A percentile compares a stretch with the other conserved stretches of the same genome.
These are phyloP conservation scores for Heteropelma amictum DNA, from an alignment of 2,888 invertebrate species.

Conservation along the genomic window DNA sequence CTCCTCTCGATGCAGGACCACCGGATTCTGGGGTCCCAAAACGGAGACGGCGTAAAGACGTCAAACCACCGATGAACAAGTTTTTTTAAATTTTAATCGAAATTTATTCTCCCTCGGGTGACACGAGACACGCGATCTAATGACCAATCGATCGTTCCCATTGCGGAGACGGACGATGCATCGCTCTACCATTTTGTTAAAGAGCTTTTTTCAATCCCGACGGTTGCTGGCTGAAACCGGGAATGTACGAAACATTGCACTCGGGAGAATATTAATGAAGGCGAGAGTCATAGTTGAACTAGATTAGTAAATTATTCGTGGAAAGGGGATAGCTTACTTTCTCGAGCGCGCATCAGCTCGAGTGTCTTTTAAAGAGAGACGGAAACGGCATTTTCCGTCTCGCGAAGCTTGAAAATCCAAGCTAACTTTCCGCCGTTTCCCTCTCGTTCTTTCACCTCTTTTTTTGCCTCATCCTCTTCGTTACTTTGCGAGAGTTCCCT, in stretches of 20 bases:
- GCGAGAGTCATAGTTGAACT: conserved; percentile 47
- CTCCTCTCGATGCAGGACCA: too few relatives aligned
- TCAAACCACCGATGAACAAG: too few relatives aligned
- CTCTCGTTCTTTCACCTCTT: conserved; percentile 12
- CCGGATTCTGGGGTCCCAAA: too few relatives aligned
- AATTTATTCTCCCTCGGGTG: too few relatives aligned
- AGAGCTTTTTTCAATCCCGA: background rate
- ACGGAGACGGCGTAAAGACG: too few relatives aligned
- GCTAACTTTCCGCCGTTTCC: conserved; percentile 55
- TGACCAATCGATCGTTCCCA: too few relatives aligned
- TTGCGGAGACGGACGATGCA: too few relatives aligned
- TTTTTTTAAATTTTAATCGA: too few relatives aligned
- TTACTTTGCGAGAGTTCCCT: conserved; percentile 32
- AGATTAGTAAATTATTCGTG: conserved; percentile 52
- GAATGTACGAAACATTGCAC: conserved; percentile 28
- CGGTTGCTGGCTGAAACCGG: conserved; percentile 23
- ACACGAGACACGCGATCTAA: too few relatives aligned
- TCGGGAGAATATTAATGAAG: conserved; percentile 47
- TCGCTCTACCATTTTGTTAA: too few relatives aligned
- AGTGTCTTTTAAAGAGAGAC: conserved; percentile 6
- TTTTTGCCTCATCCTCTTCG: background rate
- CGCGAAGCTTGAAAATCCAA: conserved; percentile 60
- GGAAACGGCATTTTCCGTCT: conserved; percentile 3
- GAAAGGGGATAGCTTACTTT: conserved; percentile 44
- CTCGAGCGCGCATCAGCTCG: conserved; percentile 24